Base-by-base conservation (phyloP, 1,140 invertebrate species). In the Caenorhabditis inopinata region DNA sequence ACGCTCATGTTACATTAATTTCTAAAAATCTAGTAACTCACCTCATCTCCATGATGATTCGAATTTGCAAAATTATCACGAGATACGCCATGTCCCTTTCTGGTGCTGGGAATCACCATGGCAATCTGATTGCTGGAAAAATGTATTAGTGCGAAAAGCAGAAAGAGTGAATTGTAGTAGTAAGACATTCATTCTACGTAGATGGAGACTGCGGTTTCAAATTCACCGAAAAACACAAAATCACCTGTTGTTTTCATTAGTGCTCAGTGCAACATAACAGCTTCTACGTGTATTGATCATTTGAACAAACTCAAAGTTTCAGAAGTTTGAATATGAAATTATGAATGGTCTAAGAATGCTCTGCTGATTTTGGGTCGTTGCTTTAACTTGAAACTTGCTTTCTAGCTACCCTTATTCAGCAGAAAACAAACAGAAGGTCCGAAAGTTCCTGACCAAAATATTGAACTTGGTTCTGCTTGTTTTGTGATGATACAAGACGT, bases 61-160 rank as follows among this genome's bases (percentile, higher is more conserved):
- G 58, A 68, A 38, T 68, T 68, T 1, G 16, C 58, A 21, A 68
- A 68, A 38, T 68, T 68, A 32, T 68, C 58, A 38, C 58, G 58
- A 68, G 58, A 68, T 38, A 4, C 58, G 23, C 25, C 47, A 48
- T 75, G 38, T 23, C 78, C 48, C 48, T 81, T 81, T 45, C 80
- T 47, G 32, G 80, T 76, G 49, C 53, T 77, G 53, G 80, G 80
- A 68, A 81, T 81, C n/a, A 81, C 80, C 80, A 81, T 81, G 23
- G 75, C 78, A 79, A 79, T 79, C 21, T 79, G 78, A 32, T 79
- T 79, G 68, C 78, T 79, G 62, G 38, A 79, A 16, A 9, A 68
- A 68, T 68, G 23, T n/a, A 68, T 38, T 68, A 18, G 9, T 68
- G 38, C 9, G 5, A 58, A 58, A 32, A 58, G 38, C n/a, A 68